Evolutionary conservation across 2,888 invertebrate genomes (phyloP).

Genomic region (Seira sanloemensis): DNA sequence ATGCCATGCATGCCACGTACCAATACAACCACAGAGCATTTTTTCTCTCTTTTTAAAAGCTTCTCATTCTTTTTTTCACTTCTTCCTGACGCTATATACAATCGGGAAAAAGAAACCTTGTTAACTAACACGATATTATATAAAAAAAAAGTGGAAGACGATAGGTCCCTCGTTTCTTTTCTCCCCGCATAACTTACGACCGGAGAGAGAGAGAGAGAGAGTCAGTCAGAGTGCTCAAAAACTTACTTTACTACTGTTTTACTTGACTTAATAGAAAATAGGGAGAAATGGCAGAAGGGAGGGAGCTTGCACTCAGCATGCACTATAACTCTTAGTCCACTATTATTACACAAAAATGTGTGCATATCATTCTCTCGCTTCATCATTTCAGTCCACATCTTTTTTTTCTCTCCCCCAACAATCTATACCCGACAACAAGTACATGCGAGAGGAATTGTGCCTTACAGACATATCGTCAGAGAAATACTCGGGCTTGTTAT

Average conservation of each 20-base stretch:
- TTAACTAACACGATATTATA: constrained; percentile 19
- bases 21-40: constrained; percentile 16
- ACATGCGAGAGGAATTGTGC: constrained; percentile 13
- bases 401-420: neutral
- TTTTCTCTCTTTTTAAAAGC: neutral
- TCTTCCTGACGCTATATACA: neutral
- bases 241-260: constrained; percentile 20
- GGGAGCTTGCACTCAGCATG: constrained; percentile 53
- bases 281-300: constrained; percentile 33
- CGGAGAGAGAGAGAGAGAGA: neutral
- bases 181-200: neutral
- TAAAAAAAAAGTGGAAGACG: constrained; percentile 18
- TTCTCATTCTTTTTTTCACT: neutral
- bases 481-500: no score
- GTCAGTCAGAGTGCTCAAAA: neutral
- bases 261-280: constrained; percentile 24
- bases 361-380: constrained; percentile 9
- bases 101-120: constrained; percentile 7
- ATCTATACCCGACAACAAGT: neutral
- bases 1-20: constrained; percentile 55
- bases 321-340: neutral
- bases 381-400: constrained; percentile 19
- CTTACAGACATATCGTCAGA: constrained; percentile 13
- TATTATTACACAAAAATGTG: neutral
- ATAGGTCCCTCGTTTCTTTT: constrained; percentile 17